phyloP scores from a whole-genome alignment of 2,888 invertebrate genomes.

The Lithophane socia region DNA sequence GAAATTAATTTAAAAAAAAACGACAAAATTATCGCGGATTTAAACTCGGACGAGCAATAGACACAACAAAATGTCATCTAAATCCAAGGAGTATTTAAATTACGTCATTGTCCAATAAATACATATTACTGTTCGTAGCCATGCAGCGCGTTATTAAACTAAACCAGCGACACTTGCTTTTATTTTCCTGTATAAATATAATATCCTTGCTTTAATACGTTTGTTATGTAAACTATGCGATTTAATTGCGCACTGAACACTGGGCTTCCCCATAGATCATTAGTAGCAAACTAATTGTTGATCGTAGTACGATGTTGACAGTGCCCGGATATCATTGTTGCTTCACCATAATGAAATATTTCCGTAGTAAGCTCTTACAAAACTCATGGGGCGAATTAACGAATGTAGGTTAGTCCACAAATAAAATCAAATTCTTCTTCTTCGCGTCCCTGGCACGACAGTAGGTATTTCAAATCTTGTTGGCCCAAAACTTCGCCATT shows the following conservation, averaged over 20 bases:
- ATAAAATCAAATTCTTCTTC: neutral
- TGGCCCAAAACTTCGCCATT: neutral
- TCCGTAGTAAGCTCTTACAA: slow-evolving; percentile 16
- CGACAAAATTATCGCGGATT: slow-evolving; percentile 10
- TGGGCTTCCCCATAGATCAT: neutral
- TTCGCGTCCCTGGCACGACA: neutral
- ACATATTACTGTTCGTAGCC: neutral
- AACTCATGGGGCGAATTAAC: slow-evolving; percentile 2
- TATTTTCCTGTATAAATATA: slow-evolving; percentile 40
- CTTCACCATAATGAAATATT: slow-evolving; percentile 14
- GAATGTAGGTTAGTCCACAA: neutral
- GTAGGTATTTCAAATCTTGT: neutral
- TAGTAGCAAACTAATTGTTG: slow-evolving; percentile 14
- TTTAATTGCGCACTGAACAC: neutral
- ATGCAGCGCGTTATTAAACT: neutral
- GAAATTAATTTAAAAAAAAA: slow-evolving; percentile 3
- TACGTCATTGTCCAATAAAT: slow-evolving; percentile 21
- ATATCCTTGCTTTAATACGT: slow-evolving; percentile 13
- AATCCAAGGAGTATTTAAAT: neutral
- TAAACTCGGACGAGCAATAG: neutral
- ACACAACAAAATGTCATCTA: neutral
- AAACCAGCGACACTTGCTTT: neutral
- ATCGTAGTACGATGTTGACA: slow-evolving; percentile 24
- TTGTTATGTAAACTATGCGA: neutral
- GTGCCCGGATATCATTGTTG: slow-evolving; percentile 24